Evolutionary conservation across 2,113 vertebrate genomes (phyloP).

Genomic region (Gopherus evgoodei): DNA sequence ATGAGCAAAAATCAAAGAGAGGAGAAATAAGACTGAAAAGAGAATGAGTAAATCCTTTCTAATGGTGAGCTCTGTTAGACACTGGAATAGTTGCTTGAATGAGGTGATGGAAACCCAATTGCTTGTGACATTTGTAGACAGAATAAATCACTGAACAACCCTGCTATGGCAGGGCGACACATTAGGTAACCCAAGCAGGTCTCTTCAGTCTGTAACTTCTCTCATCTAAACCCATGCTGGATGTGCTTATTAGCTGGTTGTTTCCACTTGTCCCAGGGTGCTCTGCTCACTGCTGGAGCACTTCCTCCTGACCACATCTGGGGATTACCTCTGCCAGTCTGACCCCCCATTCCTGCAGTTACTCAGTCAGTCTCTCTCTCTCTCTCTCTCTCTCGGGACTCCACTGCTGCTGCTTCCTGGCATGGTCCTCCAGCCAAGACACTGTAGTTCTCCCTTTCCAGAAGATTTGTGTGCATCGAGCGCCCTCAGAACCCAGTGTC

Average conservation of each 20-base stretch:
- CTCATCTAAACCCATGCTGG: not conserved
- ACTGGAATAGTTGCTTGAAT: not conserved
- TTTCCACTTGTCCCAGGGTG: not conserved
- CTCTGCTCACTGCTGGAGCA: not conserved
- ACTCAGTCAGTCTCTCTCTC: too few species aligned
- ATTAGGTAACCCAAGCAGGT: not conserved
- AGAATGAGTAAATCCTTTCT: not conserved
- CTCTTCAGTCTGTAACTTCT: not conserved
- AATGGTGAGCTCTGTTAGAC: not conserved
- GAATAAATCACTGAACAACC: not conserved
- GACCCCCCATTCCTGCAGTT: too few species aligned
- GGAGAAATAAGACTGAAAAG: not conserved
- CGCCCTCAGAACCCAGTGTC: not conserved
- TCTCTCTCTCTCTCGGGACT: not conserved
- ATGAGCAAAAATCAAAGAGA: not conserved
- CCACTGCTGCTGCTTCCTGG: not conserved
- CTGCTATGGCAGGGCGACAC: not conserved
- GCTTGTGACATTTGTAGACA: not conserved
- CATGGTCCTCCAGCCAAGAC: not conserved
- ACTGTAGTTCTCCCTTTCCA: not conserved
- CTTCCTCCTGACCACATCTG: not conserved
- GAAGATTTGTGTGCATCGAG: not conserved
- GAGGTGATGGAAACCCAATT: not conserved
- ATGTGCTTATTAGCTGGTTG: slow-evolving; percentile 40
- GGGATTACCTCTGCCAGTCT: not conserved